These are phyloP conservation scores for Pachypanchax playfairii DNA, from an alignment of 2,113 vertebrate genomes.

Conservation along the genomic window DNA sequence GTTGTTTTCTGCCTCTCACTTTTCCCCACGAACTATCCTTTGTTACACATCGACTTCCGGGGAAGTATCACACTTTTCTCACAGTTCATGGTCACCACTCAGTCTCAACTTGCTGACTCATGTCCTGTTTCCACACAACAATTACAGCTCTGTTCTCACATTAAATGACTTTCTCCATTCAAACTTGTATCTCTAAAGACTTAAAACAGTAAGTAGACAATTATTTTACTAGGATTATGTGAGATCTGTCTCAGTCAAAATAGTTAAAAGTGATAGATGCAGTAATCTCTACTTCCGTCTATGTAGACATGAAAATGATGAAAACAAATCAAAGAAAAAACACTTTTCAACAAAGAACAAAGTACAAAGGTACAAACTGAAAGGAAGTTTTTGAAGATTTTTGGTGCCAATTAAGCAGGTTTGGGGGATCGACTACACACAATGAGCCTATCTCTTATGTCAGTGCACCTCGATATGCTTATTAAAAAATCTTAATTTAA, in stretches of 20 bases:
- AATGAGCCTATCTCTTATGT: slow-evolving; percentile 39
- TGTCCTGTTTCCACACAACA: neutral
- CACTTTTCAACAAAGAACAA: too few species aligned
- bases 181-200: neutral
- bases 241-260: neutral
- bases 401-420: neutral
- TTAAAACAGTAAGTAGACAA: neutral
- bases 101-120: neutral
- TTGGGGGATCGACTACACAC: slow-evolving; percentile 29
- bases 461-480: slow-evolving; percentile 65
- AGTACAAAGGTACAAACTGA: too few species aligned
- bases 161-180: neutral
- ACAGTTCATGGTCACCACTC: neutral
- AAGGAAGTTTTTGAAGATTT: slow-evolving; percentile 16
- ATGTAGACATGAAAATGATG: too few species aligned
- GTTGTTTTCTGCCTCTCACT: neutral
- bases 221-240: neutral
- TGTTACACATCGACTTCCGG: slow-evolving; percentile 3
- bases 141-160: neutral
- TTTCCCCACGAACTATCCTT: neutral
- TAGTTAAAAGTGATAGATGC: too few species aligned
- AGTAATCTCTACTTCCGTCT: too few species aligned
- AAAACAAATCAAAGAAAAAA: too few species aligned
- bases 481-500: slow-evolving; percentile 77
- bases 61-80: slow-evolving; percentile 2